Conservation (phyloP, 2,797 vertebrate species). For the Gymnothorax javanicus region DNA sequence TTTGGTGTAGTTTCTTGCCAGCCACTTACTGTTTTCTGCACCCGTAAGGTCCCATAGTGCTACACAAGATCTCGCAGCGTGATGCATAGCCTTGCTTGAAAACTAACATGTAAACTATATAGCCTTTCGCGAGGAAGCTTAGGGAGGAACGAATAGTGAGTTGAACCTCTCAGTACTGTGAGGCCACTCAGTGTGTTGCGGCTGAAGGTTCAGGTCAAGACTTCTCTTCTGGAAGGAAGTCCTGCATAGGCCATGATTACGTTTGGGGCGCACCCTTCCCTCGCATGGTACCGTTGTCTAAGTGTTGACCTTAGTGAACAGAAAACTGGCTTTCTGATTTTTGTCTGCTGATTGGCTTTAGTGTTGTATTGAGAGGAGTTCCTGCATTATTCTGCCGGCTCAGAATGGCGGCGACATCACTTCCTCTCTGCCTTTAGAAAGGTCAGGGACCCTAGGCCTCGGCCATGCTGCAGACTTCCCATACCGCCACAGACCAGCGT, state of each 20-base stretch:
- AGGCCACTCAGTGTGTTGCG: background rate
- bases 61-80: background rate
- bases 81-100: background rate
- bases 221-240: background rate
- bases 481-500: slow-evolving; percentile 27
- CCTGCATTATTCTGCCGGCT: slow-evolving; percentile 51
- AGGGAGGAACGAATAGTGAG: background rate
- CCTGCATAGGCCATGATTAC: slow-evolving; percentile 27
- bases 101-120: background rate
- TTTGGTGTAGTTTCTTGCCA: background rate
- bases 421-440: slow-evolving; percentile 18
- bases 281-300: background rate
- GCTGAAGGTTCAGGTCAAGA: background rate
- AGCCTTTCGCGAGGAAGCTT: background rate
- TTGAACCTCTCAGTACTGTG: background rate
- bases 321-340: slow-evolving; percentile 46
- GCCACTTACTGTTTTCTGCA: background rate
- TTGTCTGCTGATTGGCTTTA: slow-evolving; percentile 56
- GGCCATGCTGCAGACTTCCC: slow-evolving; percentile 51
- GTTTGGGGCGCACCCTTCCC: slow-evolving; percentile 41
- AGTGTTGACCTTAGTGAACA: slow-evolving; percentile 48
- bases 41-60: background rate
- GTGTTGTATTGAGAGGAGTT: background rate
- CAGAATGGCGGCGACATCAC: slow-evolving; percentile 31
- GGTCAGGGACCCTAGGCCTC: slow-evolving; percentile 51